Evolutionary conservation across 1,140 invertebrate genomes (phyloP).

Genomic region (Steinernema feltiae): DNA sequence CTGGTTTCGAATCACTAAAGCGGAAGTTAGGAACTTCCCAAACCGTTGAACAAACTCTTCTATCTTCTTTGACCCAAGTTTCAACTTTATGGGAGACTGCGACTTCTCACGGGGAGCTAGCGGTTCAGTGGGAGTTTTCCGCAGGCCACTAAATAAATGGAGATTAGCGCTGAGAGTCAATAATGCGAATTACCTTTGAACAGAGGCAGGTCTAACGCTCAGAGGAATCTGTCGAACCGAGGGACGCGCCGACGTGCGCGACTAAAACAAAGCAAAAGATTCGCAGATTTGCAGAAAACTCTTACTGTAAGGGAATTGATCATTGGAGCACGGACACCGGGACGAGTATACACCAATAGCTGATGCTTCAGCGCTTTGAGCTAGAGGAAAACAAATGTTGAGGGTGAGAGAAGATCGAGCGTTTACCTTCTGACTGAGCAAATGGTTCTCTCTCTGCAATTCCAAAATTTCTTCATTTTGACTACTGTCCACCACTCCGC

Average conservation of each 20-base stretch:
- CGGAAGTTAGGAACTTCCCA: too few species aligned
- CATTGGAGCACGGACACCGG: constrained; percentile 36
- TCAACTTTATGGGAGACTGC: background rate
- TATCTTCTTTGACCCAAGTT: too few species aligned
- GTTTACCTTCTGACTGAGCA: constrained; percentile 44
- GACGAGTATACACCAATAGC: constrained; percentile 42
- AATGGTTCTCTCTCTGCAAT: constrained; percentile 42
- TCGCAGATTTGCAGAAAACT: constrained; percentile 16
- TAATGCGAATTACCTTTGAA: background rate
- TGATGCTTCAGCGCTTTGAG: constrained; percentile 50
- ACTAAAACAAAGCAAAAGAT: constrained; percentile 23
- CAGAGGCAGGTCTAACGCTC: background rate
- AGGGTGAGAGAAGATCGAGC: background rate
- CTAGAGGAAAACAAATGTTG: constrained; percentile 24
- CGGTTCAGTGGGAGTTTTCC: background rate
- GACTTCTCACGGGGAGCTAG: background rate
- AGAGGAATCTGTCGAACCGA: constrained; percentile 17
- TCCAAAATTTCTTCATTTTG: constrained; percentile 27
- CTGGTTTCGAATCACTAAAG: background rate
- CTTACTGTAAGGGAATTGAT: constrained; percentile 41
- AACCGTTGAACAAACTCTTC: too few species aligned
- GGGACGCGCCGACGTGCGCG: constrained; percentile 7
- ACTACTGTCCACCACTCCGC: constrained; percentile 1
- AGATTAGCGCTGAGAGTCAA: background rate
- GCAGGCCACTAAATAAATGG: background rate